phyloP scores from a whole-genome alignment of 2,113 vertebrate genomes.

The Tangachromis dhanisi region DNA sequence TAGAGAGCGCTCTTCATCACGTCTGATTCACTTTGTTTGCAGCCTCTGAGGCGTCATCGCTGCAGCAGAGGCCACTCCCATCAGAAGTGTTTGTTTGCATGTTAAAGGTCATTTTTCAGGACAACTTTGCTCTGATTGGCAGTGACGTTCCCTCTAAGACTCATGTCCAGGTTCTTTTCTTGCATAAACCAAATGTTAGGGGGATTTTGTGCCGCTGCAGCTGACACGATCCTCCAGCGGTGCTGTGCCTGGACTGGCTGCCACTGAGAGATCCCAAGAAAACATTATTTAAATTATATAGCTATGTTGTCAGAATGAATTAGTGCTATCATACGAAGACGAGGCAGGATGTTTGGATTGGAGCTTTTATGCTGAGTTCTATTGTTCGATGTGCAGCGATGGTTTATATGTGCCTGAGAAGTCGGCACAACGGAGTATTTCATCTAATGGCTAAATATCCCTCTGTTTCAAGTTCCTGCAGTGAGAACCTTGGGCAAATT shows the following conservation, averaged over 20 bases:
- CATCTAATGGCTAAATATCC: slow-evolving; percentile 87
- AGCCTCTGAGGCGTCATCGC: neutral
- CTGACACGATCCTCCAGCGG: neutral
- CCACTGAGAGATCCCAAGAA: neutral
- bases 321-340: neutral
- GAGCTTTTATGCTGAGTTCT: neutral
- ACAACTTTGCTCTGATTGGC: neutral
- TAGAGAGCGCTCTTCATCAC: neutral
- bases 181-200: neutral
- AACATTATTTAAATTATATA: neutral
- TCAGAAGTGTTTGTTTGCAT: neutral
- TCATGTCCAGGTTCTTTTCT: neutral
- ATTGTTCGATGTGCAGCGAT: neutral
- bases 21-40: neutral
- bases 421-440: slow-evolving; percentile 84
- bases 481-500: slow-evolving; percentile 89
- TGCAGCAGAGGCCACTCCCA: neutral
- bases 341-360: neutral
- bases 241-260: neutral
- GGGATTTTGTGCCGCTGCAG: neutral
- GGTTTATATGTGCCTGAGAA: slow-evolving; percentile 83
- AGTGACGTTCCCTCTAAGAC: neutral
- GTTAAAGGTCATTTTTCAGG: neutral
- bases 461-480: slow-evolving; percentile 88
- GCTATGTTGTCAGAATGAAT: neutral